Percentiles rank a stretch among this genome's conserved stretches.
These are phyloP conservation scores for Rachycentron canadum DNA, from an alignment of 2,797 vertebrate species.

Conservation along the genomic window DNA sequence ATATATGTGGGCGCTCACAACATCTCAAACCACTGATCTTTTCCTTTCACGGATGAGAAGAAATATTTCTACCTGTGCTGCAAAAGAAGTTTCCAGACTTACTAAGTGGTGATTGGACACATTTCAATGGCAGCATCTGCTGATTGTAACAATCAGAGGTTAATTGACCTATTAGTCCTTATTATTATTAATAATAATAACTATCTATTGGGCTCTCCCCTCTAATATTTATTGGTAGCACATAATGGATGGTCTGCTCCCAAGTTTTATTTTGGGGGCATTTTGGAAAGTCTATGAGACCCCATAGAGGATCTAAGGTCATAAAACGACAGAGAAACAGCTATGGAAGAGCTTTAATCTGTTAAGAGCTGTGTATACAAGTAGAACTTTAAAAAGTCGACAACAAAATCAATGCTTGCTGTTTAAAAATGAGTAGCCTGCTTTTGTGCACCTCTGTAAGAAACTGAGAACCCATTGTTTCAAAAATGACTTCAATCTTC, in stretches of 20 bases:
- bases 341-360: too few species aligned
- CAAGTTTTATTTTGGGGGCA: too few species aligned
- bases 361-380: too few species aligned
- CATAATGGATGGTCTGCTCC: too few species aligned
- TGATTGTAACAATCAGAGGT: not conserved
- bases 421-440: not conserved
- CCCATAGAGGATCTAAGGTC: too few species aligned
- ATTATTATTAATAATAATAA: too few species aligned
- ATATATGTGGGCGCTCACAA: slow-evolving; percentile 24
- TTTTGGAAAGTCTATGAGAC: too few species aligned
- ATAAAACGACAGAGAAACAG: too few species aligned
- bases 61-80: not conserved
- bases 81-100: not conserved
- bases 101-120: not conserved
- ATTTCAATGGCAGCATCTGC: not conserved
- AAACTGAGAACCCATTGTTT: not conserved
- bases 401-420: not conserved
- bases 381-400: too few species aligned
- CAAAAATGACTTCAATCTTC: not conserved
- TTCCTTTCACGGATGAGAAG: slow-evolving; percentile 1
- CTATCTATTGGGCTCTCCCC: too few species aligned
- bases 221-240: too few species aligned
- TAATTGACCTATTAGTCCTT: not conserved
- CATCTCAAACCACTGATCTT: slow-evolving; percentile 46
- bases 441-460: not conserved